Evolutionary conservation across 2,888 invertebrate genomes (phyloP).

Genomic region (Desoria tigrina): DNA sequence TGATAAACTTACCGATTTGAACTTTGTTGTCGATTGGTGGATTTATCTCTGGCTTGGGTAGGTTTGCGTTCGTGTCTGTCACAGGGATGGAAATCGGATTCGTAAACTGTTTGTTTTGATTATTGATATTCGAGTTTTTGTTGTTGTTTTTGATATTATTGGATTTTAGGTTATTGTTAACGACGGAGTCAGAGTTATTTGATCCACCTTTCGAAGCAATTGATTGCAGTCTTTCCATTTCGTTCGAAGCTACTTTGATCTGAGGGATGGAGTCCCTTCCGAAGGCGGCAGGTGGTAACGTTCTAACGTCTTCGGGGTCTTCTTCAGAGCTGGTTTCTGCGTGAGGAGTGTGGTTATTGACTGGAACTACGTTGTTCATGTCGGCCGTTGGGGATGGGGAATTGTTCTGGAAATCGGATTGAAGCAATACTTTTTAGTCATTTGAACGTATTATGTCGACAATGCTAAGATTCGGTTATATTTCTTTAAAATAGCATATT

Average conservation of each 20-base stretch:
- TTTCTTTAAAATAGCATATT: no score
- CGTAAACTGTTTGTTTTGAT: conserved; percentile 25
- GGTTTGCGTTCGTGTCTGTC: conserved; percentile 44
- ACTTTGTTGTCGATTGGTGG: conserved; percentile 48
- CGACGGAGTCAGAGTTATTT: neutral
- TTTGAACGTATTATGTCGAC: no score
- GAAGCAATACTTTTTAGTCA: no score
- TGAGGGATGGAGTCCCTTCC: conserved; percentile 47
- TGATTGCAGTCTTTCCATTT: conserved; percentile 44
- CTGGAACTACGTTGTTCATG: conserved; percentile 16
- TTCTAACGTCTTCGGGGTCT: conserved; percentile 31
- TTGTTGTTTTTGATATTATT: conserved; percentile 35
- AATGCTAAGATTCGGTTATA: no score
- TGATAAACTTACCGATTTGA: conserved; percentile 45
- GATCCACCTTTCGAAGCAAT: conserved; percentile 44
- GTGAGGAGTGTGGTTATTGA: conserved; percentile 13
- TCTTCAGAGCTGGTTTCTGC: conserved; percentile 39
- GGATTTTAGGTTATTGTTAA: conserved; percentile 23
- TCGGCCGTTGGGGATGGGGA: conserved; percentile 50
- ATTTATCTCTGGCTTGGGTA: conserved; percentile 49
- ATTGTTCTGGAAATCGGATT: conserved; percentile 33
- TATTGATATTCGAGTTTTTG: conserved; percentile 19
- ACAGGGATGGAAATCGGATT: conserved; percentile 38
- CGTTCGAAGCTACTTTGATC: conserved; percentile 43
- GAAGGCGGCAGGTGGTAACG: conserved; percentile 35